Evolutionary conservation across 2,797 vertebrate genomes (phyloP).

Genomic region (Anguilla obscura): DNA sequence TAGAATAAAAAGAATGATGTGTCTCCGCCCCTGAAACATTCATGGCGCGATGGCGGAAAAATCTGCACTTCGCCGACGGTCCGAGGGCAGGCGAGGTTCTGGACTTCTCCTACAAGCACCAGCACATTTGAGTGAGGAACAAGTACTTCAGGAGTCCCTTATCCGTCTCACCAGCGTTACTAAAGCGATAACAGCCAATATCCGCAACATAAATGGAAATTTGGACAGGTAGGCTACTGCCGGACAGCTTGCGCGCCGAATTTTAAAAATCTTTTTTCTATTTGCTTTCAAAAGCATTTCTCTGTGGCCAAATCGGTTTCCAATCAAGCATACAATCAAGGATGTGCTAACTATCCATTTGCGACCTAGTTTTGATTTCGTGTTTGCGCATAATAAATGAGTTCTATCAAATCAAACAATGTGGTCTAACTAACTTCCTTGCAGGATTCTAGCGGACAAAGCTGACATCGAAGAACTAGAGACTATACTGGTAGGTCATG

Average conservation of each 20-base stretch:
- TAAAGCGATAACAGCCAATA: conserved; percentile 28
- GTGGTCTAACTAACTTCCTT: neutral
- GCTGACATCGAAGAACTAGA: conserved; percentile 27
- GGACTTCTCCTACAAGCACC: conserved; percentile 32
- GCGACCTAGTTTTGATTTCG: neutral
- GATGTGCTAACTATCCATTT: no score
- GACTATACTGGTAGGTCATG: conserved; percentile 25
- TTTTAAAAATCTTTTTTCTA: neutral
- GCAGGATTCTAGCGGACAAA: conserved; percentile 29
- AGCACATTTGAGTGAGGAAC: neutral
- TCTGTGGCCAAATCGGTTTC: neutral
- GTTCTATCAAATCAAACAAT: neutral
- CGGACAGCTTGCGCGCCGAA: conserved; percentile 5
- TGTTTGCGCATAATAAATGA: neutral
- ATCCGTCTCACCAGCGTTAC: conserved; percentile 30
- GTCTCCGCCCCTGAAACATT: neutral
- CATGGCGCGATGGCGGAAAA: neutral
- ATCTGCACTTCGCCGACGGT: neutral
- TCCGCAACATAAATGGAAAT: conserved; percentile 32
- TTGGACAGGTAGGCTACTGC: conserved; percentile 26
- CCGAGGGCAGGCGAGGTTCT: conserved; percentile 27
- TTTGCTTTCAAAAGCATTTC: neutral
- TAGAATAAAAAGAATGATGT: no score
- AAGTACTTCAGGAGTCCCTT: conserved; percentile 24
- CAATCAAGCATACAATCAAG: neutral